Conservation (phyloP, 2,888 invertebrate genomes). For the Diarsia dahlii region DNA sequence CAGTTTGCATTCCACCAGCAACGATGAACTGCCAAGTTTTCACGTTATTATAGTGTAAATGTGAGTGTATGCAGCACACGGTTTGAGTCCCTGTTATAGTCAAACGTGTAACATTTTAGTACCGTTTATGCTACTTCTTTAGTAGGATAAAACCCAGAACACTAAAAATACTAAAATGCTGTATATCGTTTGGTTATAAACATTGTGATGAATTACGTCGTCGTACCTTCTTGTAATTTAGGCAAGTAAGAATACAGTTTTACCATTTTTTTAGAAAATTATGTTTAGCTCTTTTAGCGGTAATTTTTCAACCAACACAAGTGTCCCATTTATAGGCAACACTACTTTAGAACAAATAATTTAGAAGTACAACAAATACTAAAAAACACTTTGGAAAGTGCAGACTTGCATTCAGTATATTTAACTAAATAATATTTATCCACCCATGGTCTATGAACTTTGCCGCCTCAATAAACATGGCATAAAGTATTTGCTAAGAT, state of each 20-base stretch:
- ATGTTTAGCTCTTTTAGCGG: no score
- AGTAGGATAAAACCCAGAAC: no score
- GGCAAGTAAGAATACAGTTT: no score
- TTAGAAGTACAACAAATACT: not conserved
- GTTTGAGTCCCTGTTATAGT: conserved; percentile 26
- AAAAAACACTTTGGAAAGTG: not conserved
- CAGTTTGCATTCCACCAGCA: not conserved
- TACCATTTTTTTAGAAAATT: no score
- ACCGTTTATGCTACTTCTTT: conserved; percentile 38
- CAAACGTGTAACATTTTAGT: conserved; percentile 47
- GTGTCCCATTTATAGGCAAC: no score
- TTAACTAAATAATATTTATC: conserved; percentile 1
- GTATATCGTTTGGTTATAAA: no score
- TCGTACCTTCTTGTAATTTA: no score
- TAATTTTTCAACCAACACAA: no score
- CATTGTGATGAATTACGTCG: not conserved
- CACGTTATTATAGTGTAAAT: not conserved
- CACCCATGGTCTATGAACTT: not conserved
- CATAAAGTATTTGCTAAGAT: conserved; percentile 13
- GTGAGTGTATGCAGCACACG: conserved; percentile 38
- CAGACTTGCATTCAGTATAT: not conserved
- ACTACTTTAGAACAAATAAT: no score
- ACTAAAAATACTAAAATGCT: no score
- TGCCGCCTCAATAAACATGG: conserved; percentile 9
- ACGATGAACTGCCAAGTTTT: not conserved